Evolutionary conservation across 2,888 invertebrate genomes (phyloP).

Genomic region (Cartodere bifasciata): DNA sequence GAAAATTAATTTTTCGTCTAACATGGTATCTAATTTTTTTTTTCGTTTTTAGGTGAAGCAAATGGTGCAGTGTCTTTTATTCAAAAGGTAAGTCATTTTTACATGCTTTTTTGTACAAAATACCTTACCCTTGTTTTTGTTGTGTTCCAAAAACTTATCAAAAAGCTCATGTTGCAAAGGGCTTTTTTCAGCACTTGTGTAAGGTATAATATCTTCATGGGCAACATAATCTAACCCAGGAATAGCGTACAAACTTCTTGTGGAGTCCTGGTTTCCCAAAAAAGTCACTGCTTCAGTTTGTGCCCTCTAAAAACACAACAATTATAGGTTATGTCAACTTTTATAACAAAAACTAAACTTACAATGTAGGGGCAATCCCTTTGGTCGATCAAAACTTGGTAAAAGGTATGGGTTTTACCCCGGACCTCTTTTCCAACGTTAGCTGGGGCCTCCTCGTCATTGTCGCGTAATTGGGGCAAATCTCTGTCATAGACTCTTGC

Average conservation of each 20-base stretch:
- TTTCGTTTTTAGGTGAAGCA: too few species aligned
- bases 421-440: conserved; percentile 74
- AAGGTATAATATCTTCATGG: conserved; percentile 95
- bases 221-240: conserved; percentile 97
- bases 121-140: conserved; percentile 56
- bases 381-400: conserved; percentile 95
- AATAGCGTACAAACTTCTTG: conserved; percentile 88
- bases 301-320: conserved; percentile 58
- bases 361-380: conserved; percentile 95
- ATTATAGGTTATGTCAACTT: background rate
- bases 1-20: conserved; percentile 1
- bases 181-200: conserved; percentile 73
- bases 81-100: too few species aligned
- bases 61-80: too few species aligned
- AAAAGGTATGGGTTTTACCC: conserved; percentile 86
- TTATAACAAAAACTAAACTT: conserved; percentile 35
- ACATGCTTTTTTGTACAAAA: too few species aligned
- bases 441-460: conserved; percentile 26
- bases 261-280: conserved; percentile 90
- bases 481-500: conserved; percentile 93
- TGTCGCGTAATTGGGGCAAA: conserved; percentile 40
- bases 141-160: conserved; percentile 81
- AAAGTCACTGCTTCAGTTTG: conserved; percentile 97
- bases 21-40: too few species aligned
- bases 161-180: conserved; percentile 94